Conservation (phyloP, 2,113 vertebrate genomes). For the Myotis lucifugus region DNA sequence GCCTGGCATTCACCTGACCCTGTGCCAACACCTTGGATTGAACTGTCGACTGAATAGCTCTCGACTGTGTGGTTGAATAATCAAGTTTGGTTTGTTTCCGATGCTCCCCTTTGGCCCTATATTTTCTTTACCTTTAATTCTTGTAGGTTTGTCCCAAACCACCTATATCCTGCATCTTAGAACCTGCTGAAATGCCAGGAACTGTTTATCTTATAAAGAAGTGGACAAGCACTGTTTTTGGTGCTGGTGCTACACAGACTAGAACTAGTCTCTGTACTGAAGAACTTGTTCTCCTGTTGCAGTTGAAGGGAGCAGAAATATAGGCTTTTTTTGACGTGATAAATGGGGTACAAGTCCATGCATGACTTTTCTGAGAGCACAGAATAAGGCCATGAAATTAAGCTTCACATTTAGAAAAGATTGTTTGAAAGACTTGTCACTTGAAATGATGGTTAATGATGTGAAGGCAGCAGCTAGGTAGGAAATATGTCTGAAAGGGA, state of each 20-base stretch:
- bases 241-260: neutral
- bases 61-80: neutral
- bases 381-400: neutral
- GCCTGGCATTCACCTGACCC: neutral
- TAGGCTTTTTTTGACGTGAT: neutral
- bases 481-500: neutral
- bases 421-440: neutral
- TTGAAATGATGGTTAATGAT: slow-evolving; percentile 2
- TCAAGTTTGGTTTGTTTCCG: neutral
- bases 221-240: neutral
- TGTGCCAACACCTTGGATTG: neutral
- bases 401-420: neutral
- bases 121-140: neutral
- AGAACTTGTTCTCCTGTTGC: neutral
- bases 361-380: neutral
- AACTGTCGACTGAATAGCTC: neutral
- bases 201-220: neutral
- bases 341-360: neutral
- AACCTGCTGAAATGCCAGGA: neutral
- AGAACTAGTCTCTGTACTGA: neutral
- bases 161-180: neutral
- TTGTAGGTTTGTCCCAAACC: neutral
- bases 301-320: neutral
- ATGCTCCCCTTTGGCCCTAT: neutral
- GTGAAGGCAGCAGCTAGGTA: neutral